A percentile compares a stretch with the other conserved stretches of the same genome.
Conservation (phyloP, 2,888 invertebrate species). For the Amiota minor region DNA sequence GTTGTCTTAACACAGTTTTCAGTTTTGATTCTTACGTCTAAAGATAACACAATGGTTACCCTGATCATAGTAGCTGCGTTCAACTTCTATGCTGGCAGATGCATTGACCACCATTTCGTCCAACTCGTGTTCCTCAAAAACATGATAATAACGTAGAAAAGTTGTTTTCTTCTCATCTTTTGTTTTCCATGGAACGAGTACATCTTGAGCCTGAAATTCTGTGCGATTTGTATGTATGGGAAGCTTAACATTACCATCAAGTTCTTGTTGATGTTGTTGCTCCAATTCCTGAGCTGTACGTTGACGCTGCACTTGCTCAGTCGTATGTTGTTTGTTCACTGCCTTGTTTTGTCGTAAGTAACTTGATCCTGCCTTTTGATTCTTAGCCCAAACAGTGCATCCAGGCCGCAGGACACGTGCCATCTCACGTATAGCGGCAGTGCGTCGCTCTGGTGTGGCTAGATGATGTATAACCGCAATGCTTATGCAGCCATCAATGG, state of each 20-base stretch:
- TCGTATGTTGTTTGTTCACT: conserved; percentile 71
- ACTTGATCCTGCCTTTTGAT: conserved; percentile 83
- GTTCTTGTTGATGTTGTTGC: conserved; percentile 36
- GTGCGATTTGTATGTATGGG: conserved; percentile 94
- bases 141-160: conserved; percentile 93
- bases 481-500: conserved; percentile 89
- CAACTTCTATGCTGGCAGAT: conserved; percentile 75
- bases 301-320: conserved; percentile 70
- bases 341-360: conserved; percentile 80
- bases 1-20: background rate
- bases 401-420: conserved; percentile 81
- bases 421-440: conserved; percentile 84
- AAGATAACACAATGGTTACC: conserved; percentile 96
- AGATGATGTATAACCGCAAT: conserved; percentile 98
- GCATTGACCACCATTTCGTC: conserved; percentile 78
- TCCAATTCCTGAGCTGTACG: conserved; percentile 54
- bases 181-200: conserved; percentile 96
- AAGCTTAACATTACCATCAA: conserved; percentile 54
- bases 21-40: conserved; percentile 61
- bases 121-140: conserved; percentile 89
- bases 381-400: conserved; percentile 93
- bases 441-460: conserved; percentile 85
- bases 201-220: conserved; percentile 89
- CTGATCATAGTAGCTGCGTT: conserved; percentile 90
- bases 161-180: conserved; percentile 75